Evolutionary conservation across 2,113 vertebrate species (phyloP), one percentile per base, ranked within the genome.

Genomic region (Ariopsis seemanni): DNA sequence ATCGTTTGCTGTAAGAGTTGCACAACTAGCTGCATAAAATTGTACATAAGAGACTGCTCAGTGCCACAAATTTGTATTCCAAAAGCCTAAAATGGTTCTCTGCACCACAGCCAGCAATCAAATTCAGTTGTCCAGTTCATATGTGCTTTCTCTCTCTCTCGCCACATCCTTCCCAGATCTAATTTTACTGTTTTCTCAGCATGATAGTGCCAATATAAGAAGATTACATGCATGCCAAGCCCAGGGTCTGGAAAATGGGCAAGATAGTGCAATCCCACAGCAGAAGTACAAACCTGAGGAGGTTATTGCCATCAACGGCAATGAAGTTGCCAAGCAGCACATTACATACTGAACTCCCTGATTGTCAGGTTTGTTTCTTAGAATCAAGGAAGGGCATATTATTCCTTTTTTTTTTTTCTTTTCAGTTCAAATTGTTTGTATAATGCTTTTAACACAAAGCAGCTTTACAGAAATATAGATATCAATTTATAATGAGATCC

Each of bases 171-270:
- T 90, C 79, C n/a, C 7, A 69, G 25, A 87, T 85, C 79, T 85
- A 84, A 85, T 88, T 86, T 65, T 55, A 85, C 53, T 85, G 85
- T 88, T 83, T 89, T 88, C 88, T 87, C 89, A 25, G 78, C 58
- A 87, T 86, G 63, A 85, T 81, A 85, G 84, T 88, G 89, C 63
- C 87, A 87, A n/a, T 86, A 67, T 90, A 85, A 88, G 71, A 88
- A 62, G 84, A 87, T 89, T 87, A 87, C 85, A 90, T 85, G 83
- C 79, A 87, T 78, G 77, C 78, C 17, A 78, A 79, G 75, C 25
- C 74, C 85, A 88, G 75, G 85, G 71, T 72, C 78, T 69, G 57
- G 22, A 75, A 85, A 82, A 72, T 62, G 27, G 84, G 83, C 81
- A 77, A 75, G 53, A 88, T 69, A 67, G 48, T 52, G 50, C 34